phyloP scores from a whole-genome alignment of 1,140 invertebrate species.

The Heliothis subflexa region DNA sequence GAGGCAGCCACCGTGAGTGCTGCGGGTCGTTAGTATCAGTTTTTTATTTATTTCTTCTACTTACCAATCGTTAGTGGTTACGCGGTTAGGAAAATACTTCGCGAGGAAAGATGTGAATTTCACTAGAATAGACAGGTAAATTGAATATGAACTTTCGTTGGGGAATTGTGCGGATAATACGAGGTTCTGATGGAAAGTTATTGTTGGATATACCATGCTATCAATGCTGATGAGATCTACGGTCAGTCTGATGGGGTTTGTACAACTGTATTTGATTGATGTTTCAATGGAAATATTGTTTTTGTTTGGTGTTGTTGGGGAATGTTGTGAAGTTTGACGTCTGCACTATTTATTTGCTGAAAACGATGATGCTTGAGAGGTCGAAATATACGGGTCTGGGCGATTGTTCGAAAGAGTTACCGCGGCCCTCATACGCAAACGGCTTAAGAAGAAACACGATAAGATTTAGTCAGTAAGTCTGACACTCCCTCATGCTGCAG shows the following conservation, averaged over 20 bases:
- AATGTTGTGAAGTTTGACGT: not conserved
- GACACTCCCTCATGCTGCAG: too few relatives aligned
- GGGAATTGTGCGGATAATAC: conserved; percentile 55
- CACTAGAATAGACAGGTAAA: conserved; percentile 55
- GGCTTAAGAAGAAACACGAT: too few relatives aligned
- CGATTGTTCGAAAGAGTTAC: too few relatives aligned
- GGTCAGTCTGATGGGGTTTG: conserved; percentile 36
- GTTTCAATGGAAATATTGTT: conserved; percentile 24
- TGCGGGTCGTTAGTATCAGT: conserved; percentile 47
- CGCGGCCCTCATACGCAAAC: too few relatives aligned
- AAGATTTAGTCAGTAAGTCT: too few relatives aligned
- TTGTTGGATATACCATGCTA: conserved; percentile 37
- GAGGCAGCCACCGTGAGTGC: conserved; percentile 22
- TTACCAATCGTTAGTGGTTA: conserved; percentile 49
- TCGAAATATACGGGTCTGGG: too few relatives aligned
- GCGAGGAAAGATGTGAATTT: conserved; percentile 55
- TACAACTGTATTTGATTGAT: conserved; percentile 26
- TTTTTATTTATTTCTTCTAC: conserved; percentile 33
- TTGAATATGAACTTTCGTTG: conserved; percentile 65
- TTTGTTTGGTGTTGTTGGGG: conserved; percentile 24
- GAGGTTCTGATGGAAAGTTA: conserved; percentile 42
- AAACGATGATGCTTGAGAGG: too few relatives aligned
- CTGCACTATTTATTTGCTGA: too few relatives aligned
- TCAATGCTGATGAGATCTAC: conserved; percentile 44
- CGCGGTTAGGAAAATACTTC: conserved; percentile 46